Percentiles rank a stretch among this genome's conserved stretches.
Conservation (phyloP, 1,140 invertebrate species). For the Calliopsis andreniformis region DNA sequence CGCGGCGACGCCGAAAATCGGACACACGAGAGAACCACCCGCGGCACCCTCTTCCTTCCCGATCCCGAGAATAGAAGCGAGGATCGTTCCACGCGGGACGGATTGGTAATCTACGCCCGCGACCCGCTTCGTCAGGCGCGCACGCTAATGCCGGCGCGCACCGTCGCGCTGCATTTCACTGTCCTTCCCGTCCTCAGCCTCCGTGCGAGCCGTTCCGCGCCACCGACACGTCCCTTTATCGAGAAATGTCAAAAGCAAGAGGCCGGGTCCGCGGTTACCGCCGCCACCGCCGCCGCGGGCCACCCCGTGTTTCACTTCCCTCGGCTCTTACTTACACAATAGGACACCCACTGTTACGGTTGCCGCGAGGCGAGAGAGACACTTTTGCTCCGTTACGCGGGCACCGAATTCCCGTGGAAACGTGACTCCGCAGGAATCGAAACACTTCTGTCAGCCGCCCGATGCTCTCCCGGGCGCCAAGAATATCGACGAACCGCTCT, state of each 20-base stretch:
- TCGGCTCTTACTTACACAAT: slow-evolving; percentile 5
- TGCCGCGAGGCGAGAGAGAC: slow-evolving; percentile 24
- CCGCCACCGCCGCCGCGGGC: no score
- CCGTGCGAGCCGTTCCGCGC: background rate
- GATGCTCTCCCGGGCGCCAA: slow-evolving; percentile 9
- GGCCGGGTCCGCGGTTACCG: no score
- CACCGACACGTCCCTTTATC: background rate
- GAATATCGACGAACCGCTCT: slow-evolving; percentile 49
- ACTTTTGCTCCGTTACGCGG: slow-evolving; percentile 21
- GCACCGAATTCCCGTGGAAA: background rate
- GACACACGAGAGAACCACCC: no score
- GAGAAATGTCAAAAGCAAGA: slow-evolving; percentile 26
- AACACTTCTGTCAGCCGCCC: slow-evolving; percentile 1
- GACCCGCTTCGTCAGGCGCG: slow-evolving; percentile 55
- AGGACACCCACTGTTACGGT: slow-evolving; percentile 36
- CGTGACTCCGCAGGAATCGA: slow-evolving; percentile 1
- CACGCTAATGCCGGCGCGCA: slow-evolving; percentile 50
- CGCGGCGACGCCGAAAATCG: no score
- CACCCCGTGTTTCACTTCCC: slow-evolving; percentile 13
- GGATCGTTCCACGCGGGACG: slow-evolving; percentile 26
- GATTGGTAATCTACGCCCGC: slow-evolving; percentile 30
- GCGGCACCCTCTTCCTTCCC: no score
- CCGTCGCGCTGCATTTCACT: slow-evolving; percentile 56
- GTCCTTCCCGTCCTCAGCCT: slow-evolving; percentile 19
- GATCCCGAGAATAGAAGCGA: background rate